Base-by-base conservation (phyloP, 2,888 invertebrate species). In the Saturnia pavonia region DNA sequence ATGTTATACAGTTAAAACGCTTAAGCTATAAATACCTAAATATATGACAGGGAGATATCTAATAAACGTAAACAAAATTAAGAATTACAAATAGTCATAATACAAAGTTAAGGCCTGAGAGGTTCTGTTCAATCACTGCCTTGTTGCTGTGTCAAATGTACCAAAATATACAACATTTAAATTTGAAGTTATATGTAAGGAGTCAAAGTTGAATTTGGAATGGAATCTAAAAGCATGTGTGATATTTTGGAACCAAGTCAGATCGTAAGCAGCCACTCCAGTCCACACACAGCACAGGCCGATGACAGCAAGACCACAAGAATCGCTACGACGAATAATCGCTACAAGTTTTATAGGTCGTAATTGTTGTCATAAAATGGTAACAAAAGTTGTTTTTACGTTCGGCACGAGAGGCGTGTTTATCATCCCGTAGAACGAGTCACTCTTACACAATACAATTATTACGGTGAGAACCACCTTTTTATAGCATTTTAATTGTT, bases 321-420 rank as follows among this genome's bases (percentile, higher is more conserved):
- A 91, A 91, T 92, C 87, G 90, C 88, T 88, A 88, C 88, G 85
- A 86, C 85, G 87, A 90, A 92, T 92, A 92, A 92, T 91, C 91
- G 89, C 88, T 90, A 91, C 91, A 91, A 87, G 88, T 91, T 93
- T 94, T 93, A 94, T 93, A 88, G 93, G 88, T 92, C 92, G 90
- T 94, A 94, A 93, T 94, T 92, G 92, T 91, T 92, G 91, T 91
- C 91, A 90, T 94, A 93, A 94, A 94, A 92, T 91, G 86, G 91
- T 91, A 92, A 93, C 93, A 93, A 93, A 92, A 92, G 88, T 91
- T 91, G 86, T 91, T 92, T 91, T 94, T 91, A 93, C 88, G 90
- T 89, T 89, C 89, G 85, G 89, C 91, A 91, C 91, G 90, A 91
- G 91, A 91, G 87, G 82, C 83, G 85, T 88, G 88, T 92, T 90